Percentiles rank a stretch among this genome's conserved stretches.
These are phyloP conservation scores for Irena cyanogastra DNA, from an alignment of 2,113 vertebrate genomes.

Conservation along the genomic window DNA sequence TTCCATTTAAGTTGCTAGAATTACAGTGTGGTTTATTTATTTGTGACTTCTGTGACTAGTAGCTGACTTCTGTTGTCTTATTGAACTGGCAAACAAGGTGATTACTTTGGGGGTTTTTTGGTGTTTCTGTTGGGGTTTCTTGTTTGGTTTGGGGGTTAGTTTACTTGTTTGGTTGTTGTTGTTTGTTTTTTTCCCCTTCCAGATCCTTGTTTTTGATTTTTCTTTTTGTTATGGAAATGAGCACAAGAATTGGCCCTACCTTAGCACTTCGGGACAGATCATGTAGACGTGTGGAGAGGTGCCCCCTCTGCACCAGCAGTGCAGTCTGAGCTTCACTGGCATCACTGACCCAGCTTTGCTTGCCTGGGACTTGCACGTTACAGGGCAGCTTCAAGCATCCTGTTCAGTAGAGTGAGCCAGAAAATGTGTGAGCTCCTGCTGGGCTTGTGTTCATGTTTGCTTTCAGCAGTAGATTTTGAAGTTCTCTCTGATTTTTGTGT, in stretches of 20 bases:
- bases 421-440: neutral
- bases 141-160: neutral
- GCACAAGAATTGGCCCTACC: neutral
- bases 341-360: neutral
- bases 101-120: neutral
- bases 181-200: neutral
- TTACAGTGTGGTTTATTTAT: neutral
- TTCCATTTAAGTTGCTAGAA: neutral
- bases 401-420: neutral
- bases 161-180: neutral
- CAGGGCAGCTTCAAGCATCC: neutral
- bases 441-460: neutral
- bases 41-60: neutral
- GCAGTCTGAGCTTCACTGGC: neutral
- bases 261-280: neutral
- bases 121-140: neutral
- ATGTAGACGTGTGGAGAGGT: neutral
- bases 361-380: neutral
- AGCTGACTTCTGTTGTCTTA: neutral
- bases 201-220: neutral
- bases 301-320: neutral
- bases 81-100: neutral
- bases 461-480: neutral
- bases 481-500: neutral
- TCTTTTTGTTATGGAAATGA: neutral